phyloP scores from a whole-genome alignment of 2,797 vertebrate genomes.

The Tangara arthus region DNA sequence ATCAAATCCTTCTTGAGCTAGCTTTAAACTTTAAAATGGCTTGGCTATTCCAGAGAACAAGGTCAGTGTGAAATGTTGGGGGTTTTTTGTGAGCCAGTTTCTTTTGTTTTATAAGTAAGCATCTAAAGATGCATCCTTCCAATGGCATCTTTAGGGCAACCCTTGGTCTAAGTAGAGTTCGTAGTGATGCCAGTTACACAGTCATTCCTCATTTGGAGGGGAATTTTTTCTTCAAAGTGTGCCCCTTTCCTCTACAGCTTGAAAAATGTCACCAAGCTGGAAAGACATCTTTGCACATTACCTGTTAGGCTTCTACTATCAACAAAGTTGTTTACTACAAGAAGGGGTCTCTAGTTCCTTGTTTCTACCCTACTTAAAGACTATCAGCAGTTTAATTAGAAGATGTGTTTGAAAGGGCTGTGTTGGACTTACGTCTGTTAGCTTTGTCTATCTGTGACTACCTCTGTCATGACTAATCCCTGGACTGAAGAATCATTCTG shows the following conservation, averaged over 20 bases:
- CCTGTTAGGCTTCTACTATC: not conserved
- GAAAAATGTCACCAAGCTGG: not conserved
- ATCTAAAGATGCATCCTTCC: not conserved
- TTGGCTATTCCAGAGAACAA: not conserved
- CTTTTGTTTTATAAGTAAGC: not conserved
- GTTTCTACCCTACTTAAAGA: not conserved
- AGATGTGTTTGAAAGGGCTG: not conserved
- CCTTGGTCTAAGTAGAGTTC: not conserved
- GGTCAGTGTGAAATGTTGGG: not conserved
- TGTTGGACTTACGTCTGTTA: not conserved
- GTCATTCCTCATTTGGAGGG: not conserved
- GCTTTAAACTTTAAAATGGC: not conserved
- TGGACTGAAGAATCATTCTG: not conserved
- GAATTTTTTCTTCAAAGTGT: not conserved
- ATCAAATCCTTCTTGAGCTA: not conserved
- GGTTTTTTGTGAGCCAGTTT: not conserved
- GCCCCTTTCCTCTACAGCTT: not conserved
- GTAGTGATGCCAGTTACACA: not conserved
- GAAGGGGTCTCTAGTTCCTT: not conserved
- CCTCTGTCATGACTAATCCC: conserved; percentile 36
- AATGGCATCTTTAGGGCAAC: not conserved
- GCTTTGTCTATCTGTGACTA: not conserved
- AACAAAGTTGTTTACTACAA: not conserved
- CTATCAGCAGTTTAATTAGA: not conserved
- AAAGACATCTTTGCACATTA: not conserved